Evolutionary conservation across 2,113 vertebrate genomes (phyloP), one percentile per base, ranked within the genome.

Genomic region (Peromyscus leucopus): DNA sequence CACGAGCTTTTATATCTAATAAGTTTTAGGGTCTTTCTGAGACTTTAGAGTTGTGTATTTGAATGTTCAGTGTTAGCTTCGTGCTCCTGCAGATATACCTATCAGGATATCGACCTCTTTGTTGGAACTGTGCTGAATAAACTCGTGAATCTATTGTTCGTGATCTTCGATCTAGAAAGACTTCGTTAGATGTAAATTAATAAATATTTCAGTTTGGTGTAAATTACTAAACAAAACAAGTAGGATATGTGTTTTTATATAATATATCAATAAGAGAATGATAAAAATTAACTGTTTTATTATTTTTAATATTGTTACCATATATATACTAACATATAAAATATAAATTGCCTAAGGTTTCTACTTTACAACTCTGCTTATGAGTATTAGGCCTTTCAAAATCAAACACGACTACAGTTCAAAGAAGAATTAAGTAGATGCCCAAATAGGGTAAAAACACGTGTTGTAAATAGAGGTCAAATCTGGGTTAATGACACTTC

Each of bases 351-450:
- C 46, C 13, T 26, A 71, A n/a, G 2, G 22, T 87, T 57, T 46
- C 1, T 80, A 85, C 48, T 51, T 93, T n/a, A 22, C 13, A 74
- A 13, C 5, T 75, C 9, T 51, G 22, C 76, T n/a, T 76, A 42
- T 36, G 46, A 82, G 63, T 76, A 46, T 42, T n/a, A 22, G 22
- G 24, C 65, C 39, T 24, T 1, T 74, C 33, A 84, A 90, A 67
- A 26, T 63, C 91, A 88, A 71, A 55, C 79, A 36, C n/a, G 36
- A 75, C 24, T 91, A 0, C 3, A 69, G 8, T 39, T 79, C 24
- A 88, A 89, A 79, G 31, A 78, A 84, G 12, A 80, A 93, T 76
- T 63, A 79, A 79, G 21, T 93, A 84, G 78, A 88, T 80, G 8
- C 2, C 36, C 11, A 2, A 69, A 71, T 51, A 36, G 88, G 61